Percentiles rank a stretch among this genome's conserved stretches.
Evolutionary conservation across 2,888 invertebrate genomes (phyloP).

Genomic region (Cremastobaeus sp.): DNA sequence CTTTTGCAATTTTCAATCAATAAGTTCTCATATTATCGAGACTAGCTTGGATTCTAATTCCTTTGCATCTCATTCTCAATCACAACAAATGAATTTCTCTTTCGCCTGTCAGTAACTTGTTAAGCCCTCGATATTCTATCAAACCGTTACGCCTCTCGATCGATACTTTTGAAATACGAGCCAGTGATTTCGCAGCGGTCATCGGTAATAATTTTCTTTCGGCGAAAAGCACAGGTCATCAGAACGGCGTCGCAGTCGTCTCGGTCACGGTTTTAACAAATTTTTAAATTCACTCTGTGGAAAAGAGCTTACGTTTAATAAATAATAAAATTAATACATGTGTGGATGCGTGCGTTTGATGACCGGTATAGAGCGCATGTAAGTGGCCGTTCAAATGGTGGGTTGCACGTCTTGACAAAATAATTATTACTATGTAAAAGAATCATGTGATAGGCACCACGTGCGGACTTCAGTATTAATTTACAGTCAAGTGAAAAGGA

Average conservation of each 20-base stretch:
- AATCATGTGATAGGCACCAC: constrained; percentile 78
- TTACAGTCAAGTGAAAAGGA: constrained; percentile 71
- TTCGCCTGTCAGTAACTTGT: constrained; percentile 32
- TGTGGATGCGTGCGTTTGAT: constrained; percentile 52
- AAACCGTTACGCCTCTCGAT: constrained; percentile 34
- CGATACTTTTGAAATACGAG: constrained; percentile 15
- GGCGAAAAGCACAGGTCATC: constrained; percentile 42
- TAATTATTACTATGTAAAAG: constrained; percentile 69
- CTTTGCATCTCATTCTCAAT: too few species aligned
- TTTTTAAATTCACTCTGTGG: constrained; percentile 75
- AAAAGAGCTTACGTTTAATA: constrained; percentile 60
- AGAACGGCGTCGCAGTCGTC: constrained; percentile 64
- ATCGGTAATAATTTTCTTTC: constrained; percentile 18
- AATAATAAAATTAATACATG: constrained; percentile 30
- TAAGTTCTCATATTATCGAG: background rate
- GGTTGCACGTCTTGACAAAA: constrained; percentile 53
- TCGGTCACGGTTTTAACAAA: constrained; percentile 71
- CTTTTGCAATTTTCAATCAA: background rate
- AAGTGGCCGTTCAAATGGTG: constrained; percentile 49
- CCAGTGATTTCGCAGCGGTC: constrained; percentile 18
- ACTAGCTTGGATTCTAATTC: too few species aligned
- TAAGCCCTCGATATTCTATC: constrained; percentile 45
- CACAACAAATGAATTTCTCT: constrained; percentile 3
- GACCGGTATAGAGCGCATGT: constrained; percentile 41
- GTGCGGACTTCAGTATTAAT: constrained; percentile 79